Conservation (phyloP, 2,888 invertebrate species). For the Tromatobia lineatoria region DNA sequence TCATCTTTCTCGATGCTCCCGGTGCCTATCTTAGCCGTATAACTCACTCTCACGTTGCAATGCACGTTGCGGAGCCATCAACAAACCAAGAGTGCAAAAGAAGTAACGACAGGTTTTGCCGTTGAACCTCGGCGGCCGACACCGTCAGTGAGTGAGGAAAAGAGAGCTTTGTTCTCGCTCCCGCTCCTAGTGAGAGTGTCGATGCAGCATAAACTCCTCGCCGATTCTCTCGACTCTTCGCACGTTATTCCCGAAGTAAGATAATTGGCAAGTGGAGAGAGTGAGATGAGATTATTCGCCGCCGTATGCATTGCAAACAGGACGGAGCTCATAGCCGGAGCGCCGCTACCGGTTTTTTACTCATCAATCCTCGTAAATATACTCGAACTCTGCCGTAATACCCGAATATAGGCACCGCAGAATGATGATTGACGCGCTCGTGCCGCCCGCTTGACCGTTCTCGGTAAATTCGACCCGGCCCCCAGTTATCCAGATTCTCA, state of each 20-base stretch:
- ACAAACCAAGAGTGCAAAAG: conserved; percentile 22
- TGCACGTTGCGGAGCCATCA: conserved; percentile 28
- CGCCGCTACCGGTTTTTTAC: conserved; percentile 47
- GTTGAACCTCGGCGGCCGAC: conserved; percentile 21
- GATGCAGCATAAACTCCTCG: conserved; percentile 63
- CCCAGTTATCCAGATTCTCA: not conserved
- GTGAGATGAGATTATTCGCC: not conserved
- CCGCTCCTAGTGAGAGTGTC: conserved; percentile 37
- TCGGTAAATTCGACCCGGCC: conserved; percentile 35
- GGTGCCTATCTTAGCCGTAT: conserved; percentile 36
- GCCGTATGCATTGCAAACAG: not conserved
- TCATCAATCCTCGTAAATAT: conserved; percentile 64
- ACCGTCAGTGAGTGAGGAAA: not conserved
- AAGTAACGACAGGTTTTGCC: conserved; percentile 55
- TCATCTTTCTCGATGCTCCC: conserved; percentile 48
- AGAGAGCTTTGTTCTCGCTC: conserved; percentile 30
- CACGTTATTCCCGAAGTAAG: conserved; percentile 76
- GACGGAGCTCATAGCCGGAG: not conserved
- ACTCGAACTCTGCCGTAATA: conserved; percentile 61
- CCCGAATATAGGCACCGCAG: conserved; percentile 61
- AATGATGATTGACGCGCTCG: conserved; percentile 66
- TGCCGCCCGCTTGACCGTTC: conserved; percentile 55
- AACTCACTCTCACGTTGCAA: conserved; percentile 53
- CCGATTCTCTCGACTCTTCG: conserved; percentile 76
- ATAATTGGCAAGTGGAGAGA: conserved; percentile 73